Conservation (phyloP, 2,113 vertebrate genomes). For the Platichthys stellatus region DNA sequence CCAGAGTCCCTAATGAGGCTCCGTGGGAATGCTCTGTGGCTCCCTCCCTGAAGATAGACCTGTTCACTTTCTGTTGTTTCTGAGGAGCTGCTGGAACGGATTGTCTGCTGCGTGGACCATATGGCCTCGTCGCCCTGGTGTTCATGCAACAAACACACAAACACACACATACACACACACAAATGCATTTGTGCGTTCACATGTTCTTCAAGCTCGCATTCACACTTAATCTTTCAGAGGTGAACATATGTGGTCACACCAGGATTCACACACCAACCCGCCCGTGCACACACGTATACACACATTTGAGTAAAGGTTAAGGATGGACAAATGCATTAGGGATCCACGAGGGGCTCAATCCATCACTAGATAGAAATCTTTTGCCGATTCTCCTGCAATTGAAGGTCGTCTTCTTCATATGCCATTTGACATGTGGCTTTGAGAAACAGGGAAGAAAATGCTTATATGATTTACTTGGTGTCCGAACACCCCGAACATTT, state of each 20-base stretch:
- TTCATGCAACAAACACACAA: background rate
- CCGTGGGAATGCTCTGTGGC: constrained; percentile 66
- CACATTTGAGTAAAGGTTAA: constrained; percentile 11
- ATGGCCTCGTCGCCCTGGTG: constrained; percentile 46
- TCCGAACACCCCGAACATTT: too few species aligned
- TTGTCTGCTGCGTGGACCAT: constrained; percentile 54
- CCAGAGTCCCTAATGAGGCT: constrained; percentile 76
- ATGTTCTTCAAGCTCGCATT: constrained; percentile 9
- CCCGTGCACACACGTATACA: background rate
- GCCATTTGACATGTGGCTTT: background rate
- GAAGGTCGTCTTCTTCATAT: background rate
- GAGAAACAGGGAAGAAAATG: background rate
- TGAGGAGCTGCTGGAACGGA: constrained; percentile 57
- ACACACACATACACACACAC: background rate
- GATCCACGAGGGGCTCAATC: background rate
- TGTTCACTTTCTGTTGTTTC: constrained; percentile 48
- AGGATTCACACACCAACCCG: background rate
- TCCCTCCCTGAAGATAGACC: constrained; percentile 56
- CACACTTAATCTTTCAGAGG: constrained; percentile 4
- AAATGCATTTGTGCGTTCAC: background rate
- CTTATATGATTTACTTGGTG: background rate
- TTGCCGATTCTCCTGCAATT: background rate
- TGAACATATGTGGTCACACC: constrained; percentile 8
- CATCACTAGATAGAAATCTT: background rate
- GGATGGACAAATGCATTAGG: constrained; percentile 2